Base-by-base conservation (phyloP, 2,888 invertebrate genomes). In the Myathropa florea region DNA sequence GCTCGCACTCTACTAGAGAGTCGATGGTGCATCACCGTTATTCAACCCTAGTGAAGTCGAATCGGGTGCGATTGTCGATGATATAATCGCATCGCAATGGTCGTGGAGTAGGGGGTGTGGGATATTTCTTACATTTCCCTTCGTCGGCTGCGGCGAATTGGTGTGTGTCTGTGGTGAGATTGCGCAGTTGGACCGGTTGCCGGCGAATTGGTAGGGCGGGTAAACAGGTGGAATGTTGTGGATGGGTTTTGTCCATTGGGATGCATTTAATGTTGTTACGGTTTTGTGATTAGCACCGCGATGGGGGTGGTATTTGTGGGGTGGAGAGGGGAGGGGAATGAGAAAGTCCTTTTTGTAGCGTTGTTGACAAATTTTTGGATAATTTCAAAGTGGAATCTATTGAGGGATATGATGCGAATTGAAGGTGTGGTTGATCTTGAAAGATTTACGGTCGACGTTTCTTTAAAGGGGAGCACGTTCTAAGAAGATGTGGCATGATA, bases 1-100 rank as follows among this genome's bases (percentile, higher is more conserved):
- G 92, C 92, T 92, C 91, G 92, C 91, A 92, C 91, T 91, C 91
- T 92, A 92, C 92, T 92, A 91, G 90, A 90, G 90, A 90, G 90
- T 90, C 90, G 90, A 91, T 91, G 89, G 90, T 91, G 89, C 89
- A 89, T 89, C 88, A 88, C 77, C 84, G 88, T 89, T 46, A 84
- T 90, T 89, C 90, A 89, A 89, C 90, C 89, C 89, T 83, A 83
- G 65, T 65, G 67, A 78, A 78, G 75, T 83, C 68, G 33, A 70
- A 60, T 78, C 71, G 61, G 7, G 46, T 75, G 70, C 61, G 57
- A 46, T 60, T 82, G 76, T 53, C 78, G 83, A 86, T 86, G 86
- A 83, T 86, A 86, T 86, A 86, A 86, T 83, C 78, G 83, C 57
- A 63, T 75, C 46, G 46, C 46, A n/a, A 18, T 46, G 46, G 46